Conservation (phyloP, 2,113 vertebrate species). For the Sander vitreus region DNA sequence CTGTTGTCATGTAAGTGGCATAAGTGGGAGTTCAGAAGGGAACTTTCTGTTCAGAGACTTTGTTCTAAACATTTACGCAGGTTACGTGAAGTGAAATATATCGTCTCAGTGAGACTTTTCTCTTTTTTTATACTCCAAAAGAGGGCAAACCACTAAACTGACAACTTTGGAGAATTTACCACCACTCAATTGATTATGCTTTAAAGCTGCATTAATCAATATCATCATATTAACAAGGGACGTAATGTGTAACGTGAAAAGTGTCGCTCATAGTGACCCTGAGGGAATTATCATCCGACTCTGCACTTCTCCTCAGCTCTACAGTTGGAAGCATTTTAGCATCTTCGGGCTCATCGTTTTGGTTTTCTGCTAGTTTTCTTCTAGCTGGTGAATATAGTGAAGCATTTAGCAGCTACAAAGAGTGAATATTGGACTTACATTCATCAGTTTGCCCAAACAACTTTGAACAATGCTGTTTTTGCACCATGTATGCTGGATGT, state of each 20-base stretch:
- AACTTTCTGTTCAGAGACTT: constrained; percentile 37
- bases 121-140: background rate
- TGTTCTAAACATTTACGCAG: constrained; percentile 1
- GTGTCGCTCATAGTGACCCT: background rate
- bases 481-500: background rate
- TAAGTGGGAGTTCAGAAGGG: constrained; percentile 21
- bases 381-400: background rate
- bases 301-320: background rate
- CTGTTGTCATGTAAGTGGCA: background rate
- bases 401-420: background rate
- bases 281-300: rapidly evolving
- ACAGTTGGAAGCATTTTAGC: background rate
- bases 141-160: background rate
- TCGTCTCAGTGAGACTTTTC: background rate
- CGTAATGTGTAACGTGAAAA: background rate
- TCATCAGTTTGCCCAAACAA: background rate
- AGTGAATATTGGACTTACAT: background rate
- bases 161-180: background rate
- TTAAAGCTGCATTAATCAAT: background rate
- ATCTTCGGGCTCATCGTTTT: background rate
- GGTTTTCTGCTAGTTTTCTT: background rate
- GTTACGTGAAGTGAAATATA: too few species aligned
- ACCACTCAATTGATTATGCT: background rate
- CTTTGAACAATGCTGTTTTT: too few species aligned
- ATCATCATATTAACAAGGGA: background rate